Base-by-base conservation (phyloP, 2,113 vertebrate species). In the Heliornis fulica region DNA sequence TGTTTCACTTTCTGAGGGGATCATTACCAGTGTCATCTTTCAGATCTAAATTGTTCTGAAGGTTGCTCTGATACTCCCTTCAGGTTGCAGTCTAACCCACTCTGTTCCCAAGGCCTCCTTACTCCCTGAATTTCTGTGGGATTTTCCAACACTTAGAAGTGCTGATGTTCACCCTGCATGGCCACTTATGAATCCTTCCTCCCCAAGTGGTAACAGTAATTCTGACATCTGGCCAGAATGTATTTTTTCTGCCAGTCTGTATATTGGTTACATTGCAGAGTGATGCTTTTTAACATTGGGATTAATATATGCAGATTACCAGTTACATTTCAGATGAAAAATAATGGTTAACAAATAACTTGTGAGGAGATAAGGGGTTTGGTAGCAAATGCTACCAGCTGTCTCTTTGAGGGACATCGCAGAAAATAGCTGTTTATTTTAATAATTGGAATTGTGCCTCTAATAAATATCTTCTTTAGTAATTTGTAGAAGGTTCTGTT, bases 391-490 rank as follows among this genome's bases (percentile, higher is more conserved):
- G 21, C 9, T 29, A 34, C 18, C 11, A 51, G 34, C 34, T 59
- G 8, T 78, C 32, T 64, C 32, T 61, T 74, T 90, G 80, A 87
- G 78, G 80, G 68, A 51, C 46, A 75, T 16, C 20, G 46, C 38
- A 71, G 56, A 66, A 91, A 94, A 91, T 13, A 87, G 48, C 60
- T 87, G 36, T 82, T 96, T 89, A 45, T 89, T 95, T 84, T 93
- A 82, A 89, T 95, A 82, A 75, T 36, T 51, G 18, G 8, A 82
- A 71, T 69, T 75, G 25, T 85, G 32, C 13, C 61, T 89, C 65
- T 91, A 71, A 75, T 75, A 87, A 92, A 11, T 50, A 88, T 88
- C 54, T 64, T 93, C 57, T 89, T 87, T 34, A 69, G 54, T 48
- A 72, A 83, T 92, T 86, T 90, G 59, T 69, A 66, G 76, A 64